Percentiles rank a stretch among this genome's conserved stretches.
These are phyloP conservation scores for Vesta saturnalis DNA, from an alignment of 2,888 invertebrate genomes.

Conservation along the genomic window DNA sequence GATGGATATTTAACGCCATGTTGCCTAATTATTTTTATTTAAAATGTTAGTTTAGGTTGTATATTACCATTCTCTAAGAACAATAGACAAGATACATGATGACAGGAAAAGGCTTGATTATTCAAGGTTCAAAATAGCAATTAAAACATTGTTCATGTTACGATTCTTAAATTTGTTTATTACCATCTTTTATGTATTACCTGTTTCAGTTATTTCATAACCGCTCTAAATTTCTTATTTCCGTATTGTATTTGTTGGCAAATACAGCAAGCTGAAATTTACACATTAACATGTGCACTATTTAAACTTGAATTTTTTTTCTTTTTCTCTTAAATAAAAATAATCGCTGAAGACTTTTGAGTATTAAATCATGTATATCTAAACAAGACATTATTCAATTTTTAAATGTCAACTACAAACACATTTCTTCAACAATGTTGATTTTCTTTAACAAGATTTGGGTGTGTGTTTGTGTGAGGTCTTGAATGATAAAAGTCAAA, in stretches of 20 bases:
- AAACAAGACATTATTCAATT: slow-evolving; percentile 4
- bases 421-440: not conserved
- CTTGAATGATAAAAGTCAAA: not conserved
- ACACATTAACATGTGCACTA: slow-evolving; percentile 5
- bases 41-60: slow-evolving; percentile 26
- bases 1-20: slow-evolving; percentile 23
- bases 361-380: slow-evolving; percentile 4
- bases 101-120: slow-evolving; percentile 50
- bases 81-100: slow-evolving; percentile 49
- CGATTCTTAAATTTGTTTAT: slow-evolving; percentile 50
- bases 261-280: not conserved
- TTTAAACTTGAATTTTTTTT: slow-evolving; percentile 11
- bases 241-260: slow-evolving; percentile 12
- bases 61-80: slow-evolving; percentile 41
- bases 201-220: slow-evolving; percentile 17
- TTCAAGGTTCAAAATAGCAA: slow-evolving; percentile 51
- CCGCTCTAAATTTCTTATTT: too few relatives aligned
- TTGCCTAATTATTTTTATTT: slow-evolving; percentile 26
- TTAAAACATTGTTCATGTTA: slow-evolving; percentile 52
- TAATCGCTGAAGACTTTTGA: not conserved
- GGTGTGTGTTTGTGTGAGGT: not conserved
- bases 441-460: slow-evolving; percentile 3
- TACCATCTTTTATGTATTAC: slow-evolving; percentile 31
- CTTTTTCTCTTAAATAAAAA: slow-evolving; percentile 2
- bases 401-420: slow-evolving; percentile 8